Conservation (phyloP, 1,140 invertebrate genomes). For the Paracyclopina nana region DNA sequence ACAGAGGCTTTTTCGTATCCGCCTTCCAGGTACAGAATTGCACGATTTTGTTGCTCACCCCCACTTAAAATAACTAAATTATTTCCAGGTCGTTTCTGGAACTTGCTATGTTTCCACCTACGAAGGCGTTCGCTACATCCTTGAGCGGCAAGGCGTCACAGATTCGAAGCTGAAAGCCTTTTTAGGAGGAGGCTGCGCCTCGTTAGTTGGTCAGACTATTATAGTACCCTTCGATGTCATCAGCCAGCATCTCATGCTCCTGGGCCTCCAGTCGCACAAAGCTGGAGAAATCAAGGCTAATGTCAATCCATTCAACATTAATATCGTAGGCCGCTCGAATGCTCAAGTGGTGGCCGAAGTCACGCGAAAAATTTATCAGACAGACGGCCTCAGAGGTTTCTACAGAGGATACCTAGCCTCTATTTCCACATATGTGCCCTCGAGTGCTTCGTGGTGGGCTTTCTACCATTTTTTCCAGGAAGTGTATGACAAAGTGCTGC, state of each 20-base stretch:
- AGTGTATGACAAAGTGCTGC: constrained; percentile 36
- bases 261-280: constrained; percentile 35
- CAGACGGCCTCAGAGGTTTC: constrained; percentile 65
- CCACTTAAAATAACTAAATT: neutral
- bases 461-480: constrained; percentile 87
- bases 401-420: constrained; percentile 84
- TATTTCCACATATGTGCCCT: constrained; percentile 75
- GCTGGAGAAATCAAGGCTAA: constrained; percentile 16
- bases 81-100: constrained; percentile 47
- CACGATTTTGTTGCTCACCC: neutral
- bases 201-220: constrained; percentile 78
- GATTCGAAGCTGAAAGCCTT: constrained; percentile 33
- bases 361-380: constrained; percentile 45
- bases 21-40: constrained; percentile 57
- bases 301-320: constrained; percentile 25
- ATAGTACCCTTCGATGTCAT: constrained; percentile 90
- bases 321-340: constrained; percentile 32
- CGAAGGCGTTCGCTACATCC: constrained; percentile 64
- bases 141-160: constrained; percentile 37
- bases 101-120: constrained; percentile 90
- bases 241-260: constrained; percentile 88
- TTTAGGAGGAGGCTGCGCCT: constrained; percentile 59
- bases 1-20: constrained; percentile 86
- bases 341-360: constrained; percentile 46
- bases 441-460: constrained; percentile 88